Evolutionary conservation across 2,797 vertebrate genomes (phyloP), one percentile per base, ranked within the genome.

Genomic region (Craterocephalus amniculus): DNA sequence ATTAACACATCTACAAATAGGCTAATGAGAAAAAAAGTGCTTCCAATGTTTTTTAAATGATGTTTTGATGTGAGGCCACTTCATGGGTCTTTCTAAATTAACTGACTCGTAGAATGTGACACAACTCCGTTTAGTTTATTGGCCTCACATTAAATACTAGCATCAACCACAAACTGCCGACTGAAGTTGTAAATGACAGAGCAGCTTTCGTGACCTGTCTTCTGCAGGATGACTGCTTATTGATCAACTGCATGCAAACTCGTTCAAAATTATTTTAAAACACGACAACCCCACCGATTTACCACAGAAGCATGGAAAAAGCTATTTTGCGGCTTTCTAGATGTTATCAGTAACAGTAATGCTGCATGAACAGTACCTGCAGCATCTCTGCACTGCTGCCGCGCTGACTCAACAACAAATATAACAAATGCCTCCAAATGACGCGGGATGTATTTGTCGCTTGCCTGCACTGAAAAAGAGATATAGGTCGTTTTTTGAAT

Each of bases 391-490:
- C 6, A 31, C 43, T 29, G 51, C 75, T 71, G 56, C 13, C 10
- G 68, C 60, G 67, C 82, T 85, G 82, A 81, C 83, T 81, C 80
- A 58, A 80, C 76, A 68, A n/a, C n/a, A n/a, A n/a, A n/a, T 36
- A 56, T 10, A 49, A 70, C 20, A 48, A 32, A 67, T 74, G n/a
- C 14, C 59, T 83, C 59, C 77, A 65, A 68, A 67, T 66, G 71
- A 83, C 73, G 58, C 70, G 73, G 36, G 51, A 27, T 75, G 65
- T 52, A 36, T 80, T 71, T 66, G 63, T 72, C 72, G 27, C 59
- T 32, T 48, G 65, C n/a, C 64, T 81, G 83, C 81, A 73, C 79
- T 51, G 35, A 34, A 67, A 71, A 48, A 49, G 1, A 22, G 60
- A 75, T 56, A 58, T 49, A 58, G 65, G 58, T 73, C 63, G 68